Evolutionary conservation across 2,797 vertebrate genomes (phyloP), one percentile per base, ranked within the genome.

Genomic region (Pristis pectinata): DNA sequence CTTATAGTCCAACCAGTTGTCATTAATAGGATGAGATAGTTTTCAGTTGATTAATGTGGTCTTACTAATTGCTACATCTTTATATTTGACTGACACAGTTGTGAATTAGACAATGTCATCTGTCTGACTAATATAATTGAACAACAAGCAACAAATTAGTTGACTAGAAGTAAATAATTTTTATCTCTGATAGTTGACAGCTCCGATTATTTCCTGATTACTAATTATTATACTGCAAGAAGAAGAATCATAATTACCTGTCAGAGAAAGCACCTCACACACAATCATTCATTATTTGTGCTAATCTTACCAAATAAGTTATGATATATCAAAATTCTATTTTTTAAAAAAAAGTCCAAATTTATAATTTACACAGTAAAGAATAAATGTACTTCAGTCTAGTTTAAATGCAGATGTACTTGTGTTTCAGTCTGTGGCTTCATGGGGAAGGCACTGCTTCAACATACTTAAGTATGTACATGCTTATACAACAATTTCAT

Each of bases 261-360:
- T 53, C 67, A 53, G 92, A 72, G 92, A 76, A 94, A 94, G 67
- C 92, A 94, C 70, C 92, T 74, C 92, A 94, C 70, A 76, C 94
- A 76, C 92, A 94, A 94, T 94, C 92, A 76, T 72, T 76, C 92
- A 76, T 74, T 74, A 93, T 56, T 94, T 94, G 92, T 94, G 92
- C 70, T 94, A 91, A 94, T 95, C 95, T 95, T 95, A 97, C 96
- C 97, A 83, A 96, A 97, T 96, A 97, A 96, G 95, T 96, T 96
- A 96, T 95, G 96, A 96, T 96, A 96, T 94, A 96, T 96, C 96
- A 96, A 92, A 72, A 95, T 96, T 96, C 95, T 96, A 95, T 83
- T 95, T 95, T 93, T 96, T 95, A 94, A 76, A 94, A 94, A 87
- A 94, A 87, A 96, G 97, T 94, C 72, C 92, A 94, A 94, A 91